Evolutionary conservation across 2,797 vertebrate species (phyloP), one percentile per base, ranked within the genome.

Genomic region (Acomys russatus): DNA sequence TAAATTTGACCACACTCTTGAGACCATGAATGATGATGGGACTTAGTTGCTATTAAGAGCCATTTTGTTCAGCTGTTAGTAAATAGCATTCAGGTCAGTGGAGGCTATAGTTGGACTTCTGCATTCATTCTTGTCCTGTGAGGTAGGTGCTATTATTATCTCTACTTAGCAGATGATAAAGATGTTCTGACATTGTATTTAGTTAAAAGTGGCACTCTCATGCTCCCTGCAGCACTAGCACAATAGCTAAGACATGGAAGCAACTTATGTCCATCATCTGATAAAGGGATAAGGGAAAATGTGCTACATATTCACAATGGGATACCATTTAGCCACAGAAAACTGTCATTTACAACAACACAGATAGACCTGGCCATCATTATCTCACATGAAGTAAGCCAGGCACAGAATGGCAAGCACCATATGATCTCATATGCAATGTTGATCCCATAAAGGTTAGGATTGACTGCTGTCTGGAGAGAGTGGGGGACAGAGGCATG

Each of bases 1-100:
- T 84, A 82, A 83, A 44, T 95, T 63, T 92, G 80, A 74, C 8
- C 74, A 59, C 10, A 22, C 77, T 86, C 49, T 90, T 18, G 30
- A 91, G 38, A 66, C 20, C 33, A 54, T 73, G 15, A 90, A 59
- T 88, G 44, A 54, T 22, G 20, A 78, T 2, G 76, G 56, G 38
- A 85, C 2, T 82, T 82, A 76, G 22, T 54, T 70, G 44, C 9
- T 70, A 85, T 18, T n/a, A 91, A 74, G 22, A 54, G 64, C 7
- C 35, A 49, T 56, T 38, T 71, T 59, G 3, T 59, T 85, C 25
- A 35, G n/a, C 18, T 59, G 8, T 68, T 68, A 51, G 14, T 59
- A 74, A 91, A 12, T 84, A 28, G 10, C 25, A n/a, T 11, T 56
- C 17, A 61, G 25, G 33, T 61, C 70, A 71, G 51, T 22, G 49